Evolutionary conservation across 2,113 vertebrate genomes (phyloP).

Genomic region (Acinonyx jubatus): DNA sequence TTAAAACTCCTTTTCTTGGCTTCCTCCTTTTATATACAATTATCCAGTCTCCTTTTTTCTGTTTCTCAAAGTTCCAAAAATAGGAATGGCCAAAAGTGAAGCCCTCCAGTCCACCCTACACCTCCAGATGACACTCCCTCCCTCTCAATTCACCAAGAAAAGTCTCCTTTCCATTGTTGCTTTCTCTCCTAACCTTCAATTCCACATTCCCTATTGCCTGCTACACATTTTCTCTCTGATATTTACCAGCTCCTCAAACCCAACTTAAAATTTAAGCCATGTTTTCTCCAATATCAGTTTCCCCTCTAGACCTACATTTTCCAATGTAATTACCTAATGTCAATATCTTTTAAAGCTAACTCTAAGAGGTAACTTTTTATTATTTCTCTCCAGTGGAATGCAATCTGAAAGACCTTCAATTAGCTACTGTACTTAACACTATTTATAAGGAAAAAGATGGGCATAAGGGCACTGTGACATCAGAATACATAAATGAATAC

Average conservation of each 20-base stretch:
- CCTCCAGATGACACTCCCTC: not conserved
- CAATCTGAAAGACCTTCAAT: not conserved
- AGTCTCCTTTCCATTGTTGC: not conserved
- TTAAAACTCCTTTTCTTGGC: conserved; percentile 23
- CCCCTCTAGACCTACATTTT: not conserved
- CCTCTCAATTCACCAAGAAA: not conserved
- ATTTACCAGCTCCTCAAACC: not conserved
- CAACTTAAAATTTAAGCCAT: not conserved
- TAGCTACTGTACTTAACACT: not conserved
- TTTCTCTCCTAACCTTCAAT: conserved; percentile 34
- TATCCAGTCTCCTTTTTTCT: not conserved
- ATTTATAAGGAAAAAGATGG: not conserved
- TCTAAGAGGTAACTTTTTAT: not conserved
- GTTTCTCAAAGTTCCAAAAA: conserved; percentile 7
- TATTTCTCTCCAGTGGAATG: not conserved
- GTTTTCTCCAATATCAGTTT: not conserved
- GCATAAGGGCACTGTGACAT: not conserved
- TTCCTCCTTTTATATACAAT: not conserved
- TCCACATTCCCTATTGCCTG: not conserved
- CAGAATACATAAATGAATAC: conserved; percentile 34
- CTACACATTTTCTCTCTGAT: not conserved
- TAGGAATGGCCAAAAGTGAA: not conserved
- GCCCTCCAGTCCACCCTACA: not conserved
- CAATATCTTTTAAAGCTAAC: not conserved
- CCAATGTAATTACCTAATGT: not conserved